Evolutionary conservation across 2,113 vertebrate species (phyloP), one percentile per base, ranked within the genome.

Genomic region (Gasterosteus nipponicus): DNA sequence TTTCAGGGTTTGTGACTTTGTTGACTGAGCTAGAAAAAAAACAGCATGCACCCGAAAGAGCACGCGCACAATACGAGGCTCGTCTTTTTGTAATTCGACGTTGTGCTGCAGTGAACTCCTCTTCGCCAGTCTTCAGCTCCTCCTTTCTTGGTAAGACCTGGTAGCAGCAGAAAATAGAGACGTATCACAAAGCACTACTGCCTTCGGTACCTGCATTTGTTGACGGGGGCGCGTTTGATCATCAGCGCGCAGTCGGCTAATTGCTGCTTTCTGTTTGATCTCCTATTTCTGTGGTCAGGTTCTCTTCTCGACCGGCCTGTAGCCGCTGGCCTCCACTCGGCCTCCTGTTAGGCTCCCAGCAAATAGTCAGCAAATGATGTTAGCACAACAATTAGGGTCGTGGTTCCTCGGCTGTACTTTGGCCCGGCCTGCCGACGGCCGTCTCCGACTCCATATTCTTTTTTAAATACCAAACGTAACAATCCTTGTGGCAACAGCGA

Each of bases 241-340:
- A 29, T 70, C 35, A 61, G 3, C 75, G 44, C 66, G 0, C 44
- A 77, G 64, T 49, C 54, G 66, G 72, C 73, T 90, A 85, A 89
- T 89, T 83, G 77, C 76, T 58, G 64, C 57, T 59, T 72, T 71
- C 60, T 69, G 66, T 90, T 88, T 90, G 47, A 89, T 89, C 81
- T 84, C 53, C 57, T 31, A 62, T 66, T 11, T 6, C 39, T 11
- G 59, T 14, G 26, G 54, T 26, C 22, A 76, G 69, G 80, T 85
- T 74, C 68, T 33, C 5, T 5, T 33, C 33, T 33, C 33, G 80
- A 75, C 53, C 77, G 49, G 15, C 41, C 73, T 69, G n/a, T 10
- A 66, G 62, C 63, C 14, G 16, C 70, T 73, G 58, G 65, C 6
- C 64, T 71, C 10, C 19, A 18, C 57, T 67, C 47, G 56, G 59